Evolutionary conservation across 2,888 invertebrate species (phyloP), one percentile per base, ranked within the genome.

Genomic region (Patella pellucida): DNA sequence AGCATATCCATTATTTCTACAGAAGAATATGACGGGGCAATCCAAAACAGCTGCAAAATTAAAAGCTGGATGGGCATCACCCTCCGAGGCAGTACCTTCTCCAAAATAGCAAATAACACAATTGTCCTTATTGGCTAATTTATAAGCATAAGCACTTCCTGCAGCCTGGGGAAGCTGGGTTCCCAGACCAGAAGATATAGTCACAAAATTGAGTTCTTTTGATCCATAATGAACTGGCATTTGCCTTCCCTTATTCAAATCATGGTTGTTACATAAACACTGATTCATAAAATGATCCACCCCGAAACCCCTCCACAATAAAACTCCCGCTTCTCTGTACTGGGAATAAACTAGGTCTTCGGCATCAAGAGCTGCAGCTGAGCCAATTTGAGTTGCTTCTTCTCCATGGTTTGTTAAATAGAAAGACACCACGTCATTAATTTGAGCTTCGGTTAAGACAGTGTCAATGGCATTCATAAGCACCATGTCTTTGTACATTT

Each of bases 381-480:
- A 97, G 16, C 98, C 98, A 77, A 99, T 94, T 86, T 98, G 98
- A 16, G 96, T 95, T 0, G 96, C 98, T 92, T 99, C 99, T 91
- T 99, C 99, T 0, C 99, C 99, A 86, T 95, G 96, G 91, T 96
- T 98, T 0, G 99, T 99, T 98, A 99, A 98, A 91, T 99, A 99
- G 92, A 99, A 99, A 0, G 98, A 98, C 85, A 99, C 99, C 77
- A 99, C 94, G 0, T 99, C 98, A 92, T 98, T 98, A 89, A 94
- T 89, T 91, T 98, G 98, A 74, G 98, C 97, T 91, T 99, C 99
- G 85, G 99, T 99, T 74, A 99, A 91, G 85, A 99, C 96, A 89
- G 96, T 95, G 90, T 99, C 99, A 96, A 99, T 95, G 19, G 95
- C 94, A 87, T 95, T 96, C 14, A 99, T 91, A 74, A 95, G 92